These are phyloP conservation scores for Sminthopsis crassicaudata DNA, from an alignment of 2,113 vertebrate species.

Conservation along the genomic window DNA sequence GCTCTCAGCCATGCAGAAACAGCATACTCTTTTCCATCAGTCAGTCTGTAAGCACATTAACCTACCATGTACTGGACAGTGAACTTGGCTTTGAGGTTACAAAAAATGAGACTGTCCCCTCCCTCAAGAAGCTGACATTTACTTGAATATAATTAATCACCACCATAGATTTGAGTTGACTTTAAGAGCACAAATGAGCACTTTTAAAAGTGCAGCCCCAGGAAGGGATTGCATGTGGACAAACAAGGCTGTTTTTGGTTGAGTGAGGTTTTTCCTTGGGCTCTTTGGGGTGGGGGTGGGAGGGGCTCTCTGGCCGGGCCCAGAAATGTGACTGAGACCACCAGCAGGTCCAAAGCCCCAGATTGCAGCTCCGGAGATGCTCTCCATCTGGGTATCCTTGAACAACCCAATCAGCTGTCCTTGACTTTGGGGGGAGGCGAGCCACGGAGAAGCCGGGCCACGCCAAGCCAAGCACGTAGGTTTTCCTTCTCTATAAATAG, in stretches of 20 bases:
- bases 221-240: background rate
- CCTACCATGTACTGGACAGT: background rate
- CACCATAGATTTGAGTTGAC: background rate
- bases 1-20: background rate
- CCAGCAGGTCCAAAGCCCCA: background rate
- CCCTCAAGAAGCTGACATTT: background rate
- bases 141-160: background rate
- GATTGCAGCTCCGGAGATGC: background rate
- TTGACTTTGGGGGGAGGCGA: background rate
- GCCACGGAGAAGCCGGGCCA: background rate
- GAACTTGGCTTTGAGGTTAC: background rate
- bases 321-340: background rate
- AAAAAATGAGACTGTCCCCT: background rate
- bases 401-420: background rate
- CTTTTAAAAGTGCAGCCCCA: background rate
- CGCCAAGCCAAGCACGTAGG: background rate
- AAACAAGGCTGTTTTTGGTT: background rate
- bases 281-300: background rate
- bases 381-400: background rate
- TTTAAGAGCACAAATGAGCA: background rate
- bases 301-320: background rate
- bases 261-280: background rate
- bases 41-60: background rate
- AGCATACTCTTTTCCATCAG: background rate
- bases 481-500: background rate